Conservation (phyloP, 2,797 vertebrate species). For the Micropoecilia bifurca region DNA sequence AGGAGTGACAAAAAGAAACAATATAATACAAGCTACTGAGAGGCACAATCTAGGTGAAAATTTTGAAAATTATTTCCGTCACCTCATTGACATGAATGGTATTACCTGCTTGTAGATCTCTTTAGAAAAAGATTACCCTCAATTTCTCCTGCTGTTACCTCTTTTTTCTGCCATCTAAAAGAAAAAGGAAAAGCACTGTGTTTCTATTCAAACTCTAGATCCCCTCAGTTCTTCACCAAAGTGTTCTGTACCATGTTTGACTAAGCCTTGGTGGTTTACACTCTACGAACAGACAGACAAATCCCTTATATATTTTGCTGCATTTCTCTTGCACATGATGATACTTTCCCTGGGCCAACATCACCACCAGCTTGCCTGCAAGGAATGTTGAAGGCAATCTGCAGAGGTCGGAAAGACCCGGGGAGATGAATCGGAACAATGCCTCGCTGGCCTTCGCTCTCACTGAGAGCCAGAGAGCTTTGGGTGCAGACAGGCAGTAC, state of each 20-base stretch:
- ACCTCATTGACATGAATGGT: slow-evolving; percentile 9
- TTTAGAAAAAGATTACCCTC: slow-evolving; percentile 22
- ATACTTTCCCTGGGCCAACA: slow-evolving; percentile 45
- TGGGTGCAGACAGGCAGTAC: slow-evolving; percentile 38
- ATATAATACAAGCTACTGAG: slow-evolving; percentile 35
- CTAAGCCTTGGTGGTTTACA: slow-evolving; percentile 23
- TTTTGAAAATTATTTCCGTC: slow-evolving; percentile 41
- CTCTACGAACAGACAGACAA: slow-evolving; percentile 25
- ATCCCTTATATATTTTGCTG: slow-evolving; percentile 23
- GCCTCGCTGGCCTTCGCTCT: slow-evolving; percentile 41
- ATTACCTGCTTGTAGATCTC: slow-evolving; percentile 3
- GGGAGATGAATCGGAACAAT: slow-evolving; percentile 66
- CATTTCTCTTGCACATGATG: slow-evolving; percentile 38
- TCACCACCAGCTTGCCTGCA: slow-evolving; percentile 43
- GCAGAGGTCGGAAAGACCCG: slow-evolving; percentile 46
- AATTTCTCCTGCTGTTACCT: slow-evolving; percentile 12
- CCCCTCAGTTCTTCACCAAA: slow-evolving; percentile 11
- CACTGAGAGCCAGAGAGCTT: slow-evolving; percentile 34
- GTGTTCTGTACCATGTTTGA: slow-evolving; percentile 6
- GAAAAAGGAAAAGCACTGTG: slow-evolving; percentile 15
- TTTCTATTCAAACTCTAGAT: slow-evolving; percentile 15
- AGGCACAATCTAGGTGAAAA: background rate
- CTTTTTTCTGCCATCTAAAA: slow-evolving; percentile 24
- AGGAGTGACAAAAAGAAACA: slow-evolving; percentile 49
- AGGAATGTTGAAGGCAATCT: slow-evolving; percentile 64